Conservation (phyloP, 1,140 invertebrate genomes). For the Leptinotarsa lineolata region DNA sequence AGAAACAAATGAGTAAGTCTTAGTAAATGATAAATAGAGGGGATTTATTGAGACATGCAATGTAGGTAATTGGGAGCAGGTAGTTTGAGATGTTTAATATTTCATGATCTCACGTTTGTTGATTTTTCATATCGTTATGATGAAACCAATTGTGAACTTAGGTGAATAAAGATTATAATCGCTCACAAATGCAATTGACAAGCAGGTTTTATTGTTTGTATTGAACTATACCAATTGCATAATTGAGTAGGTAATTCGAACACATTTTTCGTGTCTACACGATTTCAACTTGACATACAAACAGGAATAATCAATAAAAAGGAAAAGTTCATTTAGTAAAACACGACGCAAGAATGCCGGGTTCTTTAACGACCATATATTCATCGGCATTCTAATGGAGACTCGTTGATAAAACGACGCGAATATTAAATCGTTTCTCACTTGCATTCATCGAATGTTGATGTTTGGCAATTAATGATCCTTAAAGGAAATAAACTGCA, state of each 20-base stretch:
- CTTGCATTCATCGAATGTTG: not conserved
- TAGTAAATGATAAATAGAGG: too few relatives aligned
- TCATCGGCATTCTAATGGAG: not conserved
- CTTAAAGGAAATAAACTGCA: not conserved
- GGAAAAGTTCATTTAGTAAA: constrained; percentile 25
- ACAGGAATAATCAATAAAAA: constrained; percentile 21
- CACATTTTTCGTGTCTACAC: constrained; percentile 1
- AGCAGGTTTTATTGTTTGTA: not conserved
- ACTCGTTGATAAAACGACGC: not conserved
- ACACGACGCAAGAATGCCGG: constrained; percentile 3
- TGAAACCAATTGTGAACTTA: constrained; percentile 1
- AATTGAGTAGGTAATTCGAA: not conserved
- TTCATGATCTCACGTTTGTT: too few relatives aligned
- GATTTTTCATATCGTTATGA: not conserved
- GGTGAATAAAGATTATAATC: not conserved
- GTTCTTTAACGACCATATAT: not conserved
- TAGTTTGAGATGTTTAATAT: too few relatives aligned
- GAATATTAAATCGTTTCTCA: not conserved
- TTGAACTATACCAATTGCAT: constrained; percentile 6
- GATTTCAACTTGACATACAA: constrained; percentile 24
- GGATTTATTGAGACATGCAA: too few relatives aligned
- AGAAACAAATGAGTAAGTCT: too few relatives aligned
- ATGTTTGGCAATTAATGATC: too few relatives aligned
- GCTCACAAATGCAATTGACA: not conserved
- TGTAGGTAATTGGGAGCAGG: too few relatives aligned